Percentiles rank a stretch among this genome's conserved stretches.
Conservation (phyloP, 1,140 invertebrate genomes). For the Archegozetes longisetosus region DNA sequence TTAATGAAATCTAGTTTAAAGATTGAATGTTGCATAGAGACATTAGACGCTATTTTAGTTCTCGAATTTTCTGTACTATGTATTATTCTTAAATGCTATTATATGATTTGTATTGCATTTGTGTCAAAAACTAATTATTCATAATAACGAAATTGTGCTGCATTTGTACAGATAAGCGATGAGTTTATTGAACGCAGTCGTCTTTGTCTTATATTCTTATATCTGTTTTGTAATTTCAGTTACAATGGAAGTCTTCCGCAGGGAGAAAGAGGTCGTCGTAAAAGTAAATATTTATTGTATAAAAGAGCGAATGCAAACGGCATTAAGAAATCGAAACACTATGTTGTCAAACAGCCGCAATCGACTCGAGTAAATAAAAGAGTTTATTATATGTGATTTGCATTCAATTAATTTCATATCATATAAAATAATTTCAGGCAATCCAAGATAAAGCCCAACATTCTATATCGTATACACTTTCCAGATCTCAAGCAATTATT, state of each 20-base stretch:
- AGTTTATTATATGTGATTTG: slow-evolving; percentile 4
- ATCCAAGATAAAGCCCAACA: slow-evolving; percentile 63
- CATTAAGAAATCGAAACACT: slow-evolving; percentile 83
- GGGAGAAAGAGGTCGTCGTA: slow-evolving; percentile 72
- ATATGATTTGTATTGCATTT: no score
- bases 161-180: background rate
- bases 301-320: slow-evolving; percentile 70
- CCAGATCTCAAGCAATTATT: slow-evolving; percentile 87
- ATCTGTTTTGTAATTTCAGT: slow-evolving; percentile 39
- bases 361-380: slow-evolving; percentile 30
- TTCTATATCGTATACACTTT: slow-evolving; percentile 92
- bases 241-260: slow-evolving; percentile 88
- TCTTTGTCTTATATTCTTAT: slow-evolving; percentile 3
- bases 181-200: background rate
- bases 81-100: no score
- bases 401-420: slow-evolving; percentile 4
- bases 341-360: slow-evolving; percentile 76
- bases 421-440: slow-evolving; percentile 42
- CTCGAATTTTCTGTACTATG: no score
- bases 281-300: slow-evolving; percentile 83
- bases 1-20: no score
- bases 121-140: no score
- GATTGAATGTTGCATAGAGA: no score
- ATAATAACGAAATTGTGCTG: no score
- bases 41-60: no score